Percentiles rank a stretch among this genome's conserved stretches.
Conservation (phyloP, 2,797 vertebrate genomes). For the Salarias fasciatus region DNA sequence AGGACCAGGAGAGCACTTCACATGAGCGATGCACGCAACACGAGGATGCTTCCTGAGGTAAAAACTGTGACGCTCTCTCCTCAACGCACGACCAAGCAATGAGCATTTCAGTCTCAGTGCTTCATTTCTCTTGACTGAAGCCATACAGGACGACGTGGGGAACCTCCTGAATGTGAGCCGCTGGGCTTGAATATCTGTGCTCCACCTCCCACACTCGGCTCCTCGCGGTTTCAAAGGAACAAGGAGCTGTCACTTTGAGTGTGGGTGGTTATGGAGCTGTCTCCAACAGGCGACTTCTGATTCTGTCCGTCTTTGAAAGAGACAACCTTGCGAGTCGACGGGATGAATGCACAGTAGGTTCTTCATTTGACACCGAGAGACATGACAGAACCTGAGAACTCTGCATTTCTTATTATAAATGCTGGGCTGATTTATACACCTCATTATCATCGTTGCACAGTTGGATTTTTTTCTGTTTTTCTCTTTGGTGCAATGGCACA, state of each 20-base stretch:
- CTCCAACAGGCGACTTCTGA: conserved; percentile 27
- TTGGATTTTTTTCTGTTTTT: conserved; percentile 7
- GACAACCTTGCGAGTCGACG: conserved; percentile 1
- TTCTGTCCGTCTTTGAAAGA: conserved; percentile 9
- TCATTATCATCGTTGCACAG: conserved; percentile 5
- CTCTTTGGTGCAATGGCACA: background rate
- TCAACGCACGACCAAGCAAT: background rate
- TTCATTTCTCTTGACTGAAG: background rate
- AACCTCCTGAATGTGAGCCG: conserved; percentile 12
- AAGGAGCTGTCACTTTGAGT: conserved; percentile 43
- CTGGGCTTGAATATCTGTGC: conserved; percentile 26
- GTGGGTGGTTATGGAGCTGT: conserved; percentile 44
- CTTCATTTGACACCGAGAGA: background rate
- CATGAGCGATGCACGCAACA: background rate
- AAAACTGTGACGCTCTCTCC: conserved; percentile 1
- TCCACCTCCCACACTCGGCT: conserved; percentile 45
- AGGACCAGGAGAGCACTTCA: background rate
- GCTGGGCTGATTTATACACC: conserved; percentile 2
- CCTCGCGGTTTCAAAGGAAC: conserved; percentile 37
- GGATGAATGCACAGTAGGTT: background rate
- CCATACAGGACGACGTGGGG: conserved; percentile 7
- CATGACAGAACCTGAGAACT: conserved; percentile 2
- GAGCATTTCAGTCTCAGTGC: background rate
- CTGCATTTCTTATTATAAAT: background rate
- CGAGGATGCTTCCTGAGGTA: conserved; percentile 3